These are phyloP conservation scores for Siderastrea radians DNA, from an alignment of 92 coral and sea anemone species.

Conservation along the genomic window DNA sequence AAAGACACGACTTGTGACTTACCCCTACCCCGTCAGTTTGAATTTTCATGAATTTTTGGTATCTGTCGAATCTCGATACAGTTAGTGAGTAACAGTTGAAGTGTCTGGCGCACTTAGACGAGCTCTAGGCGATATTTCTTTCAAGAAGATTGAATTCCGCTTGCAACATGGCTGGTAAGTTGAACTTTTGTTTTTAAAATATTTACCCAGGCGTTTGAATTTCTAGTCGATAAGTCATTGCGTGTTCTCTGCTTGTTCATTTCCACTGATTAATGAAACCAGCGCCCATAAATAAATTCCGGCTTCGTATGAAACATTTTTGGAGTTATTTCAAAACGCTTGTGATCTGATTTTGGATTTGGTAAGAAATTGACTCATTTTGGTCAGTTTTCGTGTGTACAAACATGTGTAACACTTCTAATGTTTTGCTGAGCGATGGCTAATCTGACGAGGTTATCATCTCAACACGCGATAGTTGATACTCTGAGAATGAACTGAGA, in stretches of 20 bases:
- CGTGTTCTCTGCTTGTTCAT: not conserved
- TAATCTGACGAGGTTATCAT: not conserved
- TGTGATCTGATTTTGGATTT: not conserved
- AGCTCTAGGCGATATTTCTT: not conserved
- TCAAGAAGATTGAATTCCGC: not conserved
- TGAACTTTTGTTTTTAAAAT: not conserved
- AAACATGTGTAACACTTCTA: not conserved
- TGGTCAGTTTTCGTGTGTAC: not conserved
- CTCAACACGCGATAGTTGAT: not conserved
- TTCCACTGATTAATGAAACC: not conserved
- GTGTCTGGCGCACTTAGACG: not conserved
- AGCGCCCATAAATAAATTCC: not conserved
- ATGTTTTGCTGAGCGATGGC: not conserved
- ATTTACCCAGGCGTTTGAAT: not conserved
- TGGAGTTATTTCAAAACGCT: not conserved
- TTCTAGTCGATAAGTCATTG: not conserved
- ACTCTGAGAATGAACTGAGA: not conserved
- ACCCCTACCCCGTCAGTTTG: not conserved
- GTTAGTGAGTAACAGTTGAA: no score
- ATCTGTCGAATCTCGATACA: not conserved
- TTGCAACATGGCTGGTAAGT: slow-evolving; percentile 25
- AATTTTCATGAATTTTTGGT: not conserved
- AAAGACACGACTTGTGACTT: not conserved
- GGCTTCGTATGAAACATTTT: not conserved
- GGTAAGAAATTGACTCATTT: not conserved